These are phyloP conservation scores for Protula sp. DNA, from an alignment of 2,888 invertebrate genomes.

Conservation along the genomic window DNA sequence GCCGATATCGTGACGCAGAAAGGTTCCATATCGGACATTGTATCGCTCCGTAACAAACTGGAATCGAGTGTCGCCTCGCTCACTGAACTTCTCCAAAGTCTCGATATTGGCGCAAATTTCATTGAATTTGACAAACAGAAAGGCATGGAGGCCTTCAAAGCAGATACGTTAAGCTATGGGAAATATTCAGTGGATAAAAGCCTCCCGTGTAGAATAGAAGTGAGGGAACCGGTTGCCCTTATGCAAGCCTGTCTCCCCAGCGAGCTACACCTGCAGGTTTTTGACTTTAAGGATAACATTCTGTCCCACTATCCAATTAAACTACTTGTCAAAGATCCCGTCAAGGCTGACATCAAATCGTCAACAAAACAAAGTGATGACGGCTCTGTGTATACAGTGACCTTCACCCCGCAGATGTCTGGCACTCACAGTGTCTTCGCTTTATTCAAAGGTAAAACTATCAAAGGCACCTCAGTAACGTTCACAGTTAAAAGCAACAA, in stretches of 20 bases:
- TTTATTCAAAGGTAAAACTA: conserved; percentile 17
- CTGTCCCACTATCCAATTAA: not conserved
- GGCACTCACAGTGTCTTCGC: conserved; percentile 17
- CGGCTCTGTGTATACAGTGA: conserved; percentile 8
- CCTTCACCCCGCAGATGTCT: conserved; percentile 19
- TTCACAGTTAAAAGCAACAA: conserved; percentile 21
- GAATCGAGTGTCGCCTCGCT: not conserved
- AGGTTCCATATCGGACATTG: conserved; percentile 13
- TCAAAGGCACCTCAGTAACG: conserved; percentile 13
- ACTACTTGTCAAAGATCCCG: not conserved
- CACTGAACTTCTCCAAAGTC: not conserved
- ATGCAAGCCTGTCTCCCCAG: conserved; percentile 12
- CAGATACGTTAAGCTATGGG: conserved; percentile 7
- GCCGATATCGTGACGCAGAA: not conserved
- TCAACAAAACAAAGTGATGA: not conserved
- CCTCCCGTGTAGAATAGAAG: conserved; percentile 15
- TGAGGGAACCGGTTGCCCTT: no score
- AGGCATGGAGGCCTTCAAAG: conserved; percentile 10
- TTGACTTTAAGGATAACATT: not conserved
- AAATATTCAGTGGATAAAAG: not conserved
- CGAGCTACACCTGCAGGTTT: not conserved
- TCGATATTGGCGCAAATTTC: conserved; percentile 18
- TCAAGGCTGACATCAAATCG: conserved; percentile 1
- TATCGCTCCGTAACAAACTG: conserved; percentile 6
- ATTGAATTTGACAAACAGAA: conserved; percentile 12